Conservation (phyloP, 1,140 invertebrate species). For the Drosophila bipectinata region DNA sequence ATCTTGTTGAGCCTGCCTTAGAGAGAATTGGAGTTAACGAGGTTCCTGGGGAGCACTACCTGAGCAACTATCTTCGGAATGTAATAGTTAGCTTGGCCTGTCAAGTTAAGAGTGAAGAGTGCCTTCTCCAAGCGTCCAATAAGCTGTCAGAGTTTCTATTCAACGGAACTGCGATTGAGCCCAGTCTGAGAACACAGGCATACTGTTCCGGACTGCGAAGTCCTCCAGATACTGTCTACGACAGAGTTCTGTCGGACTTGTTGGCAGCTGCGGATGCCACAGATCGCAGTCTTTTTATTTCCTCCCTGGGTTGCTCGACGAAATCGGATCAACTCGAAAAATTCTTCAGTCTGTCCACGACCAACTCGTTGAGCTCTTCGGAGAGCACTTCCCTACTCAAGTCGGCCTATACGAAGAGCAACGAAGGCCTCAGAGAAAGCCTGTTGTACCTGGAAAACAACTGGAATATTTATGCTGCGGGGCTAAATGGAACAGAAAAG, state of each 20-base stretch:
- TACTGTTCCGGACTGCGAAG: constrained; percentile 88
- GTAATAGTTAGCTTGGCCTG: constrained; percentile 84
- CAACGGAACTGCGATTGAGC: constrained; percentile 38
- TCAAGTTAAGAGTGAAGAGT: constrained; percentile 82
- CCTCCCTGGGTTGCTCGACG: constrained; percentile 85
- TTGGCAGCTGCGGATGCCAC: constrained; percentile 83
- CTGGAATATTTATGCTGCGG: constrained; percentile 53
- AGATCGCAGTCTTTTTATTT: constrained; percentile 85
- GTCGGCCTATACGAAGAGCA: constrained; percentile 51
- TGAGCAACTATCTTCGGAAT: constrained; percentile 78
- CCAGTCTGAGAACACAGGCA: constrained; percentile 76
- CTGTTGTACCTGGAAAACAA: constrained; percentile 57
- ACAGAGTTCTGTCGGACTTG: constrained; percentile 86
- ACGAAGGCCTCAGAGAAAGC: constrained; percentile 51
- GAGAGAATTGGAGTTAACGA: constrained; percentile 75
- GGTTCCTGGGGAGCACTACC: constrained; percentile 66
- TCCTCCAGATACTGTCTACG: constrained; percentile 86
- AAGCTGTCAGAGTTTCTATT: constrained; percentile 76
- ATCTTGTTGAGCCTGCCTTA: constrained; percentile 69
- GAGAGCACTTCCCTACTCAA: constrained; percentile 56
- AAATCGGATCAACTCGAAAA: constrained; percentile 58
- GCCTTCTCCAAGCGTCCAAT: constrained; percentile 76
- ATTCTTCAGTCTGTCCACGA: constrained; percentile 53
- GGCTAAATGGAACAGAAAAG: constrained; percentile 9
- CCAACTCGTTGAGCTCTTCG: constrained; percentile 23